Base-by-base conservation (phyloP, 23 tunicate genomes). In the Ciona savignyi region DNA sequence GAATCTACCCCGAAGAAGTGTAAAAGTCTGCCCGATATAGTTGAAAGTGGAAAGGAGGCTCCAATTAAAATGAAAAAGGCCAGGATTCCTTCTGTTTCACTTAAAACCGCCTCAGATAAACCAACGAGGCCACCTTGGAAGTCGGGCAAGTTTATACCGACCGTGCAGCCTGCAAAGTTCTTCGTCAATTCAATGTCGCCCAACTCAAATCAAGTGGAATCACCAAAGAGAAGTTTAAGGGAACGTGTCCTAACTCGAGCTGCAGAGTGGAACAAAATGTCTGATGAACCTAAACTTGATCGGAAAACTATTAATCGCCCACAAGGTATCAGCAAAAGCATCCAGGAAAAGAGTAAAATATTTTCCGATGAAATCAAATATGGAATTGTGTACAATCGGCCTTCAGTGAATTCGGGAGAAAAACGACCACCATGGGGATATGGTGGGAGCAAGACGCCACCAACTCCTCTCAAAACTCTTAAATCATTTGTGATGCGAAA, bases 381-480 rank as follows among this genome's bases (percentile, higher is more conserved):
- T 61, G 93, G 79, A 1, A 67, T 67, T 33, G 93, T 86, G 31
- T 78, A 78, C 27, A 66, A 35, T 23, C 68, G 93, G n/a, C 78
- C 93, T 2, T 15, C 80, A 0, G 65, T 34, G 11, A 42, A 64
- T 6, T 2, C 23, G 2, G 65, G 73, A 33, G 32, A 71, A 29
- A 78, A 79, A 42, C 76, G 80, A 2, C 93, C 93, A 2, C 93
- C 93, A 2, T 86, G 93, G 93, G 80, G 85, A 23, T 74, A 79
- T 51, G 80, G 85, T 0, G 74, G 48, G 34, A 9, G 80, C 22
- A 70, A 56, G 23, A 64, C 85, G 11, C 93, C 93, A 22, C 33
- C 73, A 1, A 76, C 65, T 4, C 74, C 82, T 1, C 73, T 85
- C 0, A 68, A 82, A 11, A 86, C 93, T 11, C 69, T 86, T 0